Evolutionary conservation across 2,797 vertebrate genomes (phyloP), one percentile per base, ranked within the genome.

Genomic region (Gymnoscopelus microlampas): DNA sequence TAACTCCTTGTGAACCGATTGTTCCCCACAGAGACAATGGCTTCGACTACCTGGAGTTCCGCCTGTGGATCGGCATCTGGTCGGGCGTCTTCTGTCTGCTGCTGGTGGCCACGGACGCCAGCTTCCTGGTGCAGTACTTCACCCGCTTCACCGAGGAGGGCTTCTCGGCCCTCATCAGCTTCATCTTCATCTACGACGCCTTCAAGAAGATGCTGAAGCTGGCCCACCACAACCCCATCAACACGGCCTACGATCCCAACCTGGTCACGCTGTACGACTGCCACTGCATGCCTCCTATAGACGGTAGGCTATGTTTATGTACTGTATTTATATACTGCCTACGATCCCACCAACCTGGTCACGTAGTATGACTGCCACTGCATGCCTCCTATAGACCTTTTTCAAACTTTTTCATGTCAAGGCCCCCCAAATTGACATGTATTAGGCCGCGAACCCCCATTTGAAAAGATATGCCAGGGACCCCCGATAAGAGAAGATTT

Each of bases 201-300:
- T 98, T 99, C 86, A 99, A 99, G 84, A 99, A 98, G 92, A 99
- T 99, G 97, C 94, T 98, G 68, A 97, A 98, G 74, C 91, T 99
- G 75, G 94, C 95, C 0, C 91, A 97, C 66, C 87, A 98, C 85
- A 94, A 99, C 78, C 96, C 95, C 0, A 98, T 99, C 75, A 95
- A 98, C 87, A 61, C 94, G 0, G n/a, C 90, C 5, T 98, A 93
- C 70, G 87, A 92, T 74, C 78, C 91, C 76, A 87, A 96, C 69
- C 87, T 95, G 1, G 75, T 96, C 81, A 98, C 96, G 0, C 93
- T 84, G 32, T 98, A 96, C 64, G 91, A 89, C 84, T 99, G 98
- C 82, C 88, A 73, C 79, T 99, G 98, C 68, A 9, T 86, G 29
- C 94, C 96, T 0, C 87, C 91, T 0, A 32, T 73, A 11, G 84